phyloP scores from a whole-genome alignment of 1,140 invertebrate genomes.

The Lasaia peninsularis region DNA sequence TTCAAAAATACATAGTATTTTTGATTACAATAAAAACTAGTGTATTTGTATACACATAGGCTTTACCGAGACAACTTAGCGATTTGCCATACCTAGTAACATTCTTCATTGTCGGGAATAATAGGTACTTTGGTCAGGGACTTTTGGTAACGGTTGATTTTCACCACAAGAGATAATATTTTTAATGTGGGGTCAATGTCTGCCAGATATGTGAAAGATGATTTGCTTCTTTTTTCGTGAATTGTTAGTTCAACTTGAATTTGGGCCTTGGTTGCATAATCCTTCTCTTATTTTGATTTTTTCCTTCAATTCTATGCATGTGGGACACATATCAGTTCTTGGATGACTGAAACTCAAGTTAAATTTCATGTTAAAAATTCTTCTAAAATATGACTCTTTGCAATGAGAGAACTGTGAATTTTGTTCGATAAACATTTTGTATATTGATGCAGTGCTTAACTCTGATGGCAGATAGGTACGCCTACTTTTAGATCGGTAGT shows the following conservation, averaged over 20 bases:
- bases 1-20: too few relatives aligned
- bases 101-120: too few relatives aligned
- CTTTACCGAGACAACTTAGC: too few relatives aligned
- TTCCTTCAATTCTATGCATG: neutral
- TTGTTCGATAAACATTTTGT: constrained; percentile 5
- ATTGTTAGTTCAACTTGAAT: neutral
- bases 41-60: too few relatives aligned
- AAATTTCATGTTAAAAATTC: constrained; percentile 11
- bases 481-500: constrained; percentile 8
- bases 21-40: too few relatives aligned
- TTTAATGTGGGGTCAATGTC: neutral
- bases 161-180: neutral
- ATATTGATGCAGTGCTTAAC: neutral
- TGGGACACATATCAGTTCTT: constrained; percentile 4
- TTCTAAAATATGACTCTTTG: constrained; percentile 4
- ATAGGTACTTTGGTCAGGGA: too few relatives aligned
- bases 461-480: constrained; percentile 9
- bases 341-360: constrained; percentile 12
- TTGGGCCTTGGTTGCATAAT: neutral
- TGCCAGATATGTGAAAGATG: neutral
- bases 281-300: neutral
- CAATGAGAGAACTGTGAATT: constrained; percentile 5
- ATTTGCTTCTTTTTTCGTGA: neutral
- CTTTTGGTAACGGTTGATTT: too few relatives aligned
- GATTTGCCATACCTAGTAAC: too few relatives aligned